Evolutionary conservation across 2,797 vertebrate species (phyloP), one percentile per base, ranked within the genome.

Genomic region (Enteromius radiatus): DNA sequence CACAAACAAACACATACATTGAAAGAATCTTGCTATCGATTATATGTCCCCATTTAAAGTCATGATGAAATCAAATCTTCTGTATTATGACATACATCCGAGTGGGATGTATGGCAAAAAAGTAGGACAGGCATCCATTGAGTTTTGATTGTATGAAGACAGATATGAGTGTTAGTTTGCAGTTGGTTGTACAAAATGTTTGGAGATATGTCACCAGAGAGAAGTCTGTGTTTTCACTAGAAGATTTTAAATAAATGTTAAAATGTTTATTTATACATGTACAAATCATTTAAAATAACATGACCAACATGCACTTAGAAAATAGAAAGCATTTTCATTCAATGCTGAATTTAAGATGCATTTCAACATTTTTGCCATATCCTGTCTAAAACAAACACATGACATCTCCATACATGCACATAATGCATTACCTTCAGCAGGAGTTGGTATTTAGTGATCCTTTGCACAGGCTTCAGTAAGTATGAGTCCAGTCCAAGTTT

Each of bases 371-470:
- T 33, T 63, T 36, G 10, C 31, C 9, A 43, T 76, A 28, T 63
- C 43, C 10, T n/a, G 36, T 26, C 19, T 38, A 9, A 59, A 61
- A 31, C 38, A 63, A 63, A 61, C 59, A 7, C 19, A 31, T 61
- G 31, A 63, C 41, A 81, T 73, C 31, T 65, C 8, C 17, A 41
- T 21, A 45, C 11, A 81, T 31, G 36, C 19, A 61, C 63, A 63
- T 3, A 61, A 1, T 59, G n/a, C 7, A 15, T 2, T 91, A 99
- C 98, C 96, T 99, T 99, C 65, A 99, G 91, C 49, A 99, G 90
- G 84, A 99, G 94, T 87, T 99, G 98, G 86, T 99, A 99, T 91
- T 99, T 99, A 77, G 98, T 99, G 87, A 99, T 98, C 88, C 98
- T 97, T 89, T 99, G 98, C 77, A 99, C 98, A 0, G 98, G 98